Base-by-base conservation (phyloP, 37 sponge, comb jelly and placozoan species). In the Dysidea cf. avara region DNA sequence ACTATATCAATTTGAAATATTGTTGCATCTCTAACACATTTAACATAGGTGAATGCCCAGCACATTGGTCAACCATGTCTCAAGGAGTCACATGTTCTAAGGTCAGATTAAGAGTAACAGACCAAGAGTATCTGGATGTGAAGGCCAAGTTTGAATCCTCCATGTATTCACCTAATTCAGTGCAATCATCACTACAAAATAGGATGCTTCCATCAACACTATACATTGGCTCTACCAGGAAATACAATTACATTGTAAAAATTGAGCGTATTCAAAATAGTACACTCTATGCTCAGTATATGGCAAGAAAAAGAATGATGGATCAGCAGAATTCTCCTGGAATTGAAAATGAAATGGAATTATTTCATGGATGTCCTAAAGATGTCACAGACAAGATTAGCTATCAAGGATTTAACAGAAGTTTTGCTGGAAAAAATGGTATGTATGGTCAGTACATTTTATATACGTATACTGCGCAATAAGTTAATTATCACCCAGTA, bases 341-440 rank as follows among this genome's bases (percentile, higher is more conserved):
- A 16, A 12, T n/a, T 7, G 16, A 46, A 53, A 49, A 65, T 61
- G 75, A 74, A 24, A 37, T 29, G 31, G 31, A 61, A 36, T 61
- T 74, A 17, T 74, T 62, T 38, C 75, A 74, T 46, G 75, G 64
- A 39, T 61, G 51, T 31, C 39, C 12, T 22, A 62, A 26, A 2
- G 63, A 43, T 6, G 59, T 61, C 7, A 2, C 39, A 28, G 17
- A 61, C 26, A 35, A 74, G 29, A 74, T 74, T 2, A 61, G 39
- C 26, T 25, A 39, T 5, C 32, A 13, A 0, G 63, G 63, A 2
- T 61, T 74, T 29, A 61, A 74, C 31, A 60, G 63, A 18, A 64
- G 65, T 49, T 76, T 51, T 64, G 52, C 77, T n/a, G 77, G 77
- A 33, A 38, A 29, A 6, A 38, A 76, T 64, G 77, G 77, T 76